phyloP scores from a whole-genome alignment of 2,797 vertebrate genomes.

The Dromococcyx pavoninus region DNA sequence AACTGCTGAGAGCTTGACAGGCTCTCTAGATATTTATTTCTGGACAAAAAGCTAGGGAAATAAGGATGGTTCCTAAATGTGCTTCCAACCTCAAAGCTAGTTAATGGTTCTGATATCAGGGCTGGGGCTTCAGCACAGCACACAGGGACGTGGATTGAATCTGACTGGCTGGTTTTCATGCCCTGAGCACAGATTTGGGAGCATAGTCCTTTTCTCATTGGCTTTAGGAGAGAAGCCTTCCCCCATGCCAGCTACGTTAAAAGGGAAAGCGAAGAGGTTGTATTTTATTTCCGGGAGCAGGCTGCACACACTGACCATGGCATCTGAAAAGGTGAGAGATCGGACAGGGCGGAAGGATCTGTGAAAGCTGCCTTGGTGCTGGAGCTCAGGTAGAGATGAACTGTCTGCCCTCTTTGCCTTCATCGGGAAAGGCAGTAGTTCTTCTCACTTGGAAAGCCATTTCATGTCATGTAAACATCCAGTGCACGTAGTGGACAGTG shows the following conservation, averaged over 20 bases:
- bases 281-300: neutral
- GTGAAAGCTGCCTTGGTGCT: neutral
- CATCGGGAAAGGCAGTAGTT: neutral
- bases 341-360: fast-evolving
- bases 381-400: neutral
- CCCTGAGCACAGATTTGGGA: neutral
- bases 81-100: neutral
- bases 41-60: neutral
- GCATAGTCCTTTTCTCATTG: conserved; percentile 47
- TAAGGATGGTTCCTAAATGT: neutral
- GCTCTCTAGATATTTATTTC: neutral
- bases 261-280: neutral
- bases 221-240: conserved; percentile 15
- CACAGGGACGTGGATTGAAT: fast-evolving
- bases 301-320: conserved; percentile 50
- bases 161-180: neutral
- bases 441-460: neutral
- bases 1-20: neutral
- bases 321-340: conserved; percentile 74
- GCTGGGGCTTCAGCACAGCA: neutral
- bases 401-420: neutral
- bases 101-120: neutral
- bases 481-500: neutral
- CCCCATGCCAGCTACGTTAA: neutral
- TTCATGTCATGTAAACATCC: neutral